Conservation (phyloP, 2,113 vertebrate genomes). For the Poicephalus meyeri region DNA sequence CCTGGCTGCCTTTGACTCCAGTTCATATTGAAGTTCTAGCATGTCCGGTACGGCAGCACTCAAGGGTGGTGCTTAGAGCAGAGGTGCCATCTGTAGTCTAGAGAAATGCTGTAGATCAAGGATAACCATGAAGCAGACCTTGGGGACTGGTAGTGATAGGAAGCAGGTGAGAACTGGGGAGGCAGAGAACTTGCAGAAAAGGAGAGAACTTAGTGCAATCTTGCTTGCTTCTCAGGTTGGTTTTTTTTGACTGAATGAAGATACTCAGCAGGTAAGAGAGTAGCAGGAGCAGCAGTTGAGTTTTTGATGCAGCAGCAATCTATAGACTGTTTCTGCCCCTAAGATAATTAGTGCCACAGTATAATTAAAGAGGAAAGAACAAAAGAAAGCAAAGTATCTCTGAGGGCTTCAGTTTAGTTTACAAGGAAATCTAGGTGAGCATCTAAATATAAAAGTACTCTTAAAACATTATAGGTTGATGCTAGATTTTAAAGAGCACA, state of each 20-base stretch:
- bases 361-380: slow-evolving; percentile 17
- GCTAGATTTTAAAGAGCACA: background rate
- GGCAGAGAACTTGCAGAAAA: background rate
- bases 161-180: background rate
- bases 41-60: too few species aligned
- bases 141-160: background rate
- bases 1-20: too few species aligned
- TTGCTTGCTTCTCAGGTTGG: background rate
- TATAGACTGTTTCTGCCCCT: background rate
- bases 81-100: background rate
- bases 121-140: background rate
- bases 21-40: too few species aligned
- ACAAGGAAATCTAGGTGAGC: background rate
- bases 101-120: background rate
- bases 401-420: slow-evolving; percentile 14
- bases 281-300: background rate
- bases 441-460: background rate
- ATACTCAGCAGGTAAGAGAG: background rate
- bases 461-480: background rate
- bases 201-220: background rate
- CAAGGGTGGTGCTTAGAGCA: too few species aligned
- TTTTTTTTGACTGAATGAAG: background rate
- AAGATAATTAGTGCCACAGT: background rate
- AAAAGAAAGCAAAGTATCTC: background rate
- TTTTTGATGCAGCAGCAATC: background rate